Evolutionary conservation across 2,888 invertebrate species (phyloP), one percentile per base, ranked within the genome.

Genomic region (Gibbula magus): DNA sequence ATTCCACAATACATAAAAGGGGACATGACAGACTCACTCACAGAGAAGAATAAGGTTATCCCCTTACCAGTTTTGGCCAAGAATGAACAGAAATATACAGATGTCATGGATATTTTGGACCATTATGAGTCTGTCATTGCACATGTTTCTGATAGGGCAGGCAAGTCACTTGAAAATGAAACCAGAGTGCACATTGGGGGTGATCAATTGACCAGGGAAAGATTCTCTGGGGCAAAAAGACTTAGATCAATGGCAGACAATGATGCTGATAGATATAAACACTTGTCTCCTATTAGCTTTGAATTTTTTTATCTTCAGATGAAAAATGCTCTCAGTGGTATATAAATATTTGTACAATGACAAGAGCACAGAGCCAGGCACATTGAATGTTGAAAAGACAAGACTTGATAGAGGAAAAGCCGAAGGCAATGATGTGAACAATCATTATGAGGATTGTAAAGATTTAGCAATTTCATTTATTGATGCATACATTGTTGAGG

Each of bases 131-230:
- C 18, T 35, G 13, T 73, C 32, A 35, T n/a, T 18, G 53, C 13
- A 25, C 32, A 78, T 18, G 77, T 81, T 1, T 75, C 56, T 35
- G 45, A 32, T 70, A 52, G 67, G 39, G 73, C 73, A 2, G 22
- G 22, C n/a, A 25, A 5, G 13, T 13, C 66, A 22, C 66, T 66
- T 20, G 32, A n/a, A 13, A 73, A 16, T 13, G 32, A 75, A 4
- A 35, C 52, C 25, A 51, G 32, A 13, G 54, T 84, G 0, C 84
- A 84, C 39, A 80, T 83, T 8, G 84, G 84, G n/a, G 84, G 84
- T 10, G 85, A 84, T 75, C 85, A 84, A 35, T 61, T 84, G 32
- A 85, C 84, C 2, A n/a, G n/a, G n/a, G n/a, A n/a, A n/a, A n/a
- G n/a, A n/a, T n/a, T n/a, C n/a, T n/a, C n/a, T n/a, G n/a, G 81